Evolutionary conservation across 64 coral and sea anemone genomes (phyloP), one percentile per base, ranked within the genome.

Genomic region (Astreopora myriophthalma): DNA sequence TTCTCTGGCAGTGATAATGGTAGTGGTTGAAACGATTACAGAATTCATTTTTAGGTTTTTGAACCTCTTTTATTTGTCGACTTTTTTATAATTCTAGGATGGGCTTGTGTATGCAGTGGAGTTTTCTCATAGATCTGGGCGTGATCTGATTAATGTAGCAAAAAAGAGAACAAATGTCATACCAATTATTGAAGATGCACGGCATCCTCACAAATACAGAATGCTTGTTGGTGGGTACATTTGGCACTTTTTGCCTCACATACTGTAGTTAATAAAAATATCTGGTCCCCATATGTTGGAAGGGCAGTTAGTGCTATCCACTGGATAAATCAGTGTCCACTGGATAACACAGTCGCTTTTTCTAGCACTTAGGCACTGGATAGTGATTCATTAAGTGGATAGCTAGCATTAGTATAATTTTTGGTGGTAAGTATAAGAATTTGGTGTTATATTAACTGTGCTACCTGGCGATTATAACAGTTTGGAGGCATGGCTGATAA

Each of bases 101-200:
- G 96, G 93, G 77, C 91, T 98, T 75, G 96, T 98, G 35, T 98
- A 98, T 92, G 96, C 96, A 85, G 96, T 98, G 32, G 96, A 98
- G 78, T 98, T 98, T 78, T 98, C 96, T 49, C 96, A 98, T 86
- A 92, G 96, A 89, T 98, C 96, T 17, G 96, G 96, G 11, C 85
- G 96, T 74, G 96, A 98, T 87, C 93, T 98, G 7, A 95, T 98
- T 25, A 98, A 98, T 95, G 96, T 98, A 46, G 96, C 96, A 11
- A 98, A 98, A 84, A 98, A 98, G 81, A 95, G 96, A 90, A 98
- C 96, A 74, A 98, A 98, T 52, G 73, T 98, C 42, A 95, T 98
- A 25, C 96, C 96, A 19, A 98, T 98, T 33, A 98, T 98, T 14
- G 96, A 98, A 74, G 96, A 98, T 90, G 96, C 96, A 63, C 88